Evolutionary conservation across 2,113 vertebrate species (phyloP).

Genomic region (Epinephelus fuscoguttatus): DNA sequence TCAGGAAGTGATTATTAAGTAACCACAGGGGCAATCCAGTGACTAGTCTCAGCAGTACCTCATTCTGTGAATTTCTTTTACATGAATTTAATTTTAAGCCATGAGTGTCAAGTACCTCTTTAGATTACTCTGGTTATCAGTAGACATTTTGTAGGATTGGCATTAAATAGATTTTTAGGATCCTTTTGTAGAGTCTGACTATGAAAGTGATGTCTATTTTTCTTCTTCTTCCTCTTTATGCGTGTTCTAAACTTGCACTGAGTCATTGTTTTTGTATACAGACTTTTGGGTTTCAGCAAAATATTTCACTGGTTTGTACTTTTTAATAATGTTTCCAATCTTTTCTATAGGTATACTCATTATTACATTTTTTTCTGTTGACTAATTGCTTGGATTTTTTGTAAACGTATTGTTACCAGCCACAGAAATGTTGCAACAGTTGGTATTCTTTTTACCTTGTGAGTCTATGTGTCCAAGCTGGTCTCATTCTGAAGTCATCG

Average conservation of each 20-base stretch:
- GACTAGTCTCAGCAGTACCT: neutral
- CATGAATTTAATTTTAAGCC: neutral
- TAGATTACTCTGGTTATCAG: neutral
- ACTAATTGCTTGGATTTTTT: neutral
- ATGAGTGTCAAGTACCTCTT: neutral
- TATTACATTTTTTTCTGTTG: neutral
- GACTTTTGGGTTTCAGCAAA: neutral
- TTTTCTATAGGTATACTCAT: neutral
- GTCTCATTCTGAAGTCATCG: no score
- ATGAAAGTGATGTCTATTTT: neutral
- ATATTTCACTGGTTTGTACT: neutral
- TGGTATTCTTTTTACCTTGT: no score
- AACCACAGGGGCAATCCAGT: neutral
- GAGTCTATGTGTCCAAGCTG: no score
- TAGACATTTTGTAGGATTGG: neutral
- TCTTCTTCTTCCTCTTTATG: no score
- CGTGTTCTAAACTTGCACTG: no score
- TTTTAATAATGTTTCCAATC: neutral
- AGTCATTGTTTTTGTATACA: neutral
- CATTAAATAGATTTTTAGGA: neutral
- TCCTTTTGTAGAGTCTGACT: neutral
- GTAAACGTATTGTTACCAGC: neutral
- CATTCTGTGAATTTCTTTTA: neutral
- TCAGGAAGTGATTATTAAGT: conserved; percentile 6
- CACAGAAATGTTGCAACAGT: no score